These are phyloP conservation scores for Psittacula derbiana DNA, from an alignment of 2,797 vertebrate species.

Conservation along the genomic window DNA sequence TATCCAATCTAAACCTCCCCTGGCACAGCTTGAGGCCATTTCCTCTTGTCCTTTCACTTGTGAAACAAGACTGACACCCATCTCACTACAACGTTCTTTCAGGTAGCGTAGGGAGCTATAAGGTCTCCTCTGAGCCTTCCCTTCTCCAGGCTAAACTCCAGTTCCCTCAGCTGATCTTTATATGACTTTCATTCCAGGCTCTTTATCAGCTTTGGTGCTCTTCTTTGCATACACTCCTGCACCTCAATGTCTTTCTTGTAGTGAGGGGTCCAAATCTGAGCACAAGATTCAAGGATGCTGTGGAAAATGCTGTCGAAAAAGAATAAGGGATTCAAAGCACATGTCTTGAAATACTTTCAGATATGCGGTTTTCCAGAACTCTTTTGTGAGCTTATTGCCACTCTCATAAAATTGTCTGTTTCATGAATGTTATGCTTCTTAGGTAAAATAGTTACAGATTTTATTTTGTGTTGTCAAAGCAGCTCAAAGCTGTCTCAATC, in stretches of 20 bases:
- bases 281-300: neutral
- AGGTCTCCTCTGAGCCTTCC: neutral
- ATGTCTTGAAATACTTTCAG: neutral
- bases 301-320: neutral
- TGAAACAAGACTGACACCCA: neutral
- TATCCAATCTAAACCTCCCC: neutral
- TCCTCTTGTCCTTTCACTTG: neutral
- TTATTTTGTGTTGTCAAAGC: neutral
- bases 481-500: neutral
- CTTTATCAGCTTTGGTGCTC: rapidly evolving
- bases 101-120: neutral
- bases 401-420: neutral
- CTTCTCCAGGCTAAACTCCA: too few species aligned
- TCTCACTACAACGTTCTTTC: neutral
- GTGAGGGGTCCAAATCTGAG: neutral
- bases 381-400: neutral
- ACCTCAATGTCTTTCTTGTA: neutral
- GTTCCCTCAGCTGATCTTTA: neutral
- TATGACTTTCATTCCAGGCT: neutral
- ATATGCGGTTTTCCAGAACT: neutral
- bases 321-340: neutral
- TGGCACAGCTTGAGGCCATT: neutral
- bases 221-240: neutral
- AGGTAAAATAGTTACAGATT: neutral
- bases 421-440: neutral